Conservation (phyloP, 2,113 vertebrate genomes). For the Synodontis membranacea region DNA sequence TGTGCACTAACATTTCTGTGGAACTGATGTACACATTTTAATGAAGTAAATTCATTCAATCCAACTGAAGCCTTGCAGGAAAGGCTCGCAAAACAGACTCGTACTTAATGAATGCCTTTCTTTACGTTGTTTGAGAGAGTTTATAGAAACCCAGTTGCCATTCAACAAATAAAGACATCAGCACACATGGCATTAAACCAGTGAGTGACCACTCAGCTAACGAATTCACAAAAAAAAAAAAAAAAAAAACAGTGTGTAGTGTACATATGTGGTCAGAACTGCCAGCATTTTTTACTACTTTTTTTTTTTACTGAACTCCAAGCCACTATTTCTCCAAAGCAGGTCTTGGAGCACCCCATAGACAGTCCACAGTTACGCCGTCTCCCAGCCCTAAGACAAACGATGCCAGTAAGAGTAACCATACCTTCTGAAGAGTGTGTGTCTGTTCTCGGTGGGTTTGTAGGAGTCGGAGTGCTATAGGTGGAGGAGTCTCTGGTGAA, state of each 20-base stretch:
- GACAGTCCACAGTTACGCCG: background rate
- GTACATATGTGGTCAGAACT: background rate
- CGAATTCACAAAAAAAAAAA: too few relatives aligned
- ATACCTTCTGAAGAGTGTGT: conserved; percentile 74
- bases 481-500: conserved; percentile 70
- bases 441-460: conserved; percentile 69
- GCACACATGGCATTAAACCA: background rate
- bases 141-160: background rate
- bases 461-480: conserved; percentile 70
- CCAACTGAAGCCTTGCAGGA: too few relatives aligned
- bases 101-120: background rate
- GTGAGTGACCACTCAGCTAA: background rate
- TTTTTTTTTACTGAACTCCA: background rate
- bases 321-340: background rate
- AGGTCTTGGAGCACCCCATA: background rate
- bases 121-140: background rate
- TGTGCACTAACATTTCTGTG: too few relatives aligned
- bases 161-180: background rate
- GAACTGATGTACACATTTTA: too few relatives aligned
- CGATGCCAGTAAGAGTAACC: background rate
- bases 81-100: background rate
- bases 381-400: background rate
- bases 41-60: too few relatives aligned
- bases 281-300: too few relatives aligned
- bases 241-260: too few relatives aligned